phyloP scores from a whole-genome alignment of 1,140 invertebrate genomes.

The Drosophila ohnishii region DNA sequence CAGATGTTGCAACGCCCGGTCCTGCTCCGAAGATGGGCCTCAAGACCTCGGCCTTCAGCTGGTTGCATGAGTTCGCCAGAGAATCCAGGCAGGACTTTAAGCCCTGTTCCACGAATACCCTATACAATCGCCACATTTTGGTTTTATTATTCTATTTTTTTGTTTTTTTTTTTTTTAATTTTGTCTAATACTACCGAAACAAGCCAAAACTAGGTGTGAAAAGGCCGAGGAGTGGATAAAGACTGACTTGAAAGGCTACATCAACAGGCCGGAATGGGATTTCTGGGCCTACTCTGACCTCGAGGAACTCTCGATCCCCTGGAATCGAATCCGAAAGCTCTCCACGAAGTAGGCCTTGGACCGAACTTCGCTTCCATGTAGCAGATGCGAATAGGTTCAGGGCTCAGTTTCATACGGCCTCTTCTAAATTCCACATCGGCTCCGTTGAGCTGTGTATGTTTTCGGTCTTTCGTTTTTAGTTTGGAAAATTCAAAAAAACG shows the following conservation, averaged over 20 bases:
- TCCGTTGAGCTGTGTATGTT: slow-evolving; percentile 11
- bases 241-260: not conserved
- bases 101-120: not conserved
- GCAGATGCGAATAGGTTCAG: not conserved
- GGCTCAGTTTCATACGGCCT: slow-evolving; percentile 6
- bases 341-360: slow-evolving; percentile 11
- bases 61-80: not conserved
- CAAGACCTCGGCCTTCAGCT: not conserved
- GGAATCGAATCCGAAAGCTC: too few species aligned
- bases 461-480: slow-evolving; percentile 16
- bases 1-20: not conserved
- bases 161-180: not conserved
- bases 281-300: not conserved
- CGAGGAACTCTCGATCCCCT: not conserved
- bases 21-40: too few species aligned
- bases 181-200: slow-evolving; percentile 18
- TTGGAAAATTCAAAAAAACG: not conserved
- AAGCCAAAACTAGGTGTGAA: slow-evolving; percentile 5
- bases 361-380: not conserved
- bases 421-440: slow-evolving; percentile 25
- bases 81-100: slow-evolving; percentile 18
- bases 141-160: not conserved
- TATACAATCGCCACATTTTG: slow-evolving; percentile 22
- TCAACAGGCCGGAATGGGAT: not conserved
- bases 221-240: slow-evolving; percentile 18